Conservation (phyloP, 2,888 invertebrate species). For the Epirrita christyi region DNA sequence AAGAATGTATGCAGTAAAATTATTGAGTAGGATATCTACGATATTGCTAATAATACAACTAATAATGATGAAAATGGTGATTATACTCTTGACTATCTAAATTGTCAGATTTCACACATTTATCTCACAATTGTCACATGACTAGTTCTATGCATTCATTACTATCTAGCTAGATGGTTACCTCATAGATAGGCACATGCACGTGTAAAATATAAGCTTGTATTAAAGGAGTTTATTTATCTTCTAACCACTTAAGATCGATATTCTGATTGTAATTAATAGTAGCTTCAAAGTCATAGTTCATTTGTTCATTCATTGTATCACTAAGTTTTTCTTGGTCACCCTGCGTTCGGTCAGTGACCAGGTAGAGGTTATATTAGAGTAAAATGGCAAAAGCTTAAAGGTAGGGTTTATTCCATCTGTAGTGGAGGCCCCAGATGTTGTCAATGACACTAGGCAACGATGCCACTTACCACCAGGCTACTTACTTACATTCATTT, state of each 20-base stretch:
- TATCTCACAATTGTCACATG: conserved; percentile 8
- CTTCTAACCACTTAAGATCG: no score
- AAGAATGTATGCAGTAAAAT: neutral
- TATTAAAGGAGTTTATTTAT: no score
- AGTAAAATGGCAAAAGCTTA: neutral
- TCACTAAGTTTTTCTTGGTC: no score
- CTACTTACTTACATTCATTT: neutral
- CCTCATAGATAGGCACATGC: neutral
- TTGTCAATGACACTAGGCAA: neutral
- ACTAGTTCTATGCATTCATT: conserved; percentile 14
- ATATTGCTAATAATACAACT: conserved; percentile 2
- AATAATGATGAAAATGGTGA: conserved; percentile 9
- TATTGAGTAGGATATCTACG: neutral
- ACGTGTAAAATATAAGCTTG: neutral
- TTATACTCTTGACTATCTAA: conserved; percentile 5
- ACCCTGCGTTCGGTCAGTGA: no score
- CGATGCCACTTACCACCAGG: conserved; percentile 10
- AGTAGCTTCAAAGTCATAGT: no score
- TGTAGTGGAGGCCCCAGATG: neutral
- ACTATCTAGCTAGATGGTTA: neutral
- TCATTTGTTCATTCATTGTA: no score
- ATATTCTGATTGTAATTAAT: no score
- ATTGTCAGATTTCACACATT: conserved; percentile 3
- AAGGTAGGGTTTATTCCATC: neutral
- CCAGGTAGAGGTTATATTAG: neutral